These are phyloP conservation scores for Corydoras maculifer DNA, from an alignment of 2,113 vertebrate species.

Conservation along the genomic window DNA sequence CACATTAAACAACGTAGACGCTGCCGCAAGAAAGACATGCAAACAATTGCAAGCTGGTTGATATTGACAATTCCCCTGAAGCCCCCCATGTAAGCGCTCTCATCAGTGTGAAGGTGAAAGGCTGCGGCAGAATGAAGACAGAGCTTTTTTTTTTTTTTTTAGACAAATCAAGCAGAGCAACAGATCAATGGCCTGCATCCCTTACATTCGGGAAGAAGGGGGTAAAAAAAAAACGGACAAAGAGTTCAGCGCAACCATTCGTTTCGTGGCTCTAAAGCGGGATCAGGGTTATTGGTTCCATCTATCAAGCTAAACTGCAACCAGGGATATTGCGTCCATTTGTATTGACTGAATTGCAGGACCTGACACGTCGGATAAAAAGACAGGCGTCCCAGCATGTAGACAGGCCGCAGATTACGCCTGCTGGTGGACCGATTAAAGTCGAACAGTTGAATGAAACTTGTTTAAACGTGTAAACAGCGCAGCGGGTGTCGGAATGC, in stretches of 20 bases:
- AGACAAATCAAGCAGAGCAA: slow-evolving; percentile 23
- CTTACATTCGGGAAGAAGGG: slow-evolving; percentile 12
- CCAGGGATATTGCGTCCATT: slow-evolving; percentile 38
- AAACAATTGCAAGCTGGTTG: background rate
- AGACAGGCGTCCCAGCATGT: slow-evolving; percentile 20
- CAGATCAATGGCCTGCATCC: slow-evolving; percentile 37
- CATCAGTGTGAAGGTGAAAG: slow-evolving; percentile 30
- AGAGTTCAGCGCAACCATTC: slow-evolving; percentile 15
- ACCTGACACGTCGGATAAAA: slow-evolving; percentile 31
- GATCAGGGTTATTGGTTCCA: slow-evolving; percentile 38
- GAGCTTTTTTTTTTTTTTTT: slow-evolving; percentile 12
- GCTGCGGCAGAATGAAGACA: slow-evolving; percentile 17
- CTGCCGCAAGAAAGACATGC: background rate
- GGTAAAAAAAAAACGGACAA: slow-evolving; percentile 22
- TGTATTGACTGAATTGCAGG: slow-evolving; percentile 22
- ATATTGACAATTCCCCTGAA: background rate
- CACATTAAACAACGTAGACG: too few relatives aligned
- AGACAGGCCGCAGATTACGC: slow-evolving; percentile 26
- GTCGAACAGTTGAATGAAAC: slow-evolving; percentile 20
- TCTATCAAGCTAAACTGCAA: slow-evolving; percentile 38
- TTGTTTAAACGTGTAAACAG: background rate
- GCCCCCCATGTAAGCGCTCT: slow-evolving; percentile 19
- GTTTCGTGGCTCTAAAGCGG: slow-evolving; percentile 27
- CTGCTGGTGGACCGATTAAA: slow-evolving; percentile 28
- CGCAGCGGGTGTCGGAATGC: too few relatives aligned